Evolutionary conservation across 2,113 vertebrate genomes (phyloP).

Genomic region (Fukomys damarensis): DNA sequence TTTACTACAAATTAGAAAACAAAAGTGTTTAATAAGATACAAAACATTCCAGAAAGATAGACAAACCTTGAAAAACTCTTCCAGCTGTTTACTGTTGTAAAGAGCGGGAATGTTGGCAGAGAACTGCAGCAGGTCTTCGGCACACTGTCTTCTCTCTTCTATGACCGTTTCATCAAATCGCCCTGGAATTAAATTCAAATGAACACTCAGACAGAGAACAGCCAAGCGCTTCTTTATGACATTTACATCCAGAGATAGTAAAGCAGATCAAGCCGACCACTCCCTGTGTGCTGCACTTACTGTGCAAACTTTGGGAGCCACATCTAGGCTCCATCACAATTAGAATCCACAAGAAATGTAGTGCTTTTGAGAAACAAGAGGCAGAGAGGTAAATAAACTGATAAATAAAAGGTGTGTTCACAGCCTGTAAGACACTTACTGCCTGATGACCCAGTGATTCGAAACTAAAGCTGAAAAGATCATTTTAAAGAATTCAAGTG

Average conservation of each 20-base stretch:
- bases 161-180: slow-evolving; percentile 97
- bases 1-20: not conserved
- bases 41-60: slow-evolving; percentile 62
- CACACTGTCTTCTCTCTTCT: slow-evolving; percentile 97
- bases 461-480: slow-evolving; percentile 55
- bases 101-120: slow-evolving; percentile 97
- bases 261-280: not conserved
- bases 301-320: slow-evolving; percentile 67
- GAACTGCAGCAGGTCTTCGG: slow-evolving; percentile 98
- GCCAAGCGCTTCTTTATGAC: not conserved
- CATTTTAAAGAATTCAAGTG: slow-evolving; percentile 61
- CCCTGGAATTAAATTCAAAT: slow-evolving; percentile 86
- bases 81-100: slow-evolving; percentile 94
- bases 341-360: slow-evolving; percentile 74
- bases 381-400: slow-evolving; percentile 62
- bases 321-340: slow-evolving; percentile 67
- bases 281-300: not conserved
- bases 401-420: not conserved
- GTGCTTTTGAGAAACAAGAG: slow-evolving; percentile 79
- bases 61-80: slow-evolving; percentile 98
- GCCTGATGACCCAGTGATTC: not conserved
- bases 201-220: slow-evolving; percentile 67
- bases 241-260: not conserved
- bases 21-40: not conserved
- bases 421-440: not conserved